Base-by-base conservation (phyloP, 1,140 invertebrate genomes). In the Trichonephila inaurata region DNA sequence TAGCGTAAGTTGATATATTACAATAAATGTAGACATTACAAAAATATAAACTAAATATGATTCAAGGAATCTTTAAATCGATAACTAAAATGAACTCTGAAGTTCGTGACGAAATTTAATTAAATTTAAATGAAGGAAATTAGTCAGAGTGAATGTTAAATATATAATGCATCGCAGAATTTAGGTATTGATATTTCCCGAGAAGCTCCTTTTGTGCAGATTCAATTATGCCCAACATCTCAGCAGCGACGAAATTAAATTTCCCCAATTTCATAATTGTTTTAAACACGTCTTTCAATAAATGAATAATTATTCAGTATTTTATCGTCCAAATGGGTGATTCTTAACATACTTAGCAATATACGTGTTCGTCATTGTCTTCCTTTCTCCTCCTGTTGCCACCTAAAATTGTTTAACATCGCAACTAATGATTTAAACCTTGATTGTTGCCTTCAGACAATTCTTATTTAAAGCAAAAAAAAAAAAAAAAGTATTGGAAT, bases 261-360 rank as follows among this genome's bases (percentile, higher is more conserved):
- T 77, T 77, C 72, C 72, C 33, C 16, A 77, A 77, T 77, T 77
- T 77, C 72, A 77, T 77, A 77, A 77, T 77, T 77, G 72, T 77
- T 77, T 77, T 33, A 77, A 40, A 77, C 72, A 77, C 28, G 6
- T 77, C 72, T 40, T 77, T 18, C 72, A 18, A 77, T 77, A 33
- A 33, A 33, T 77, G 72, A 28, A 77, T 77, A 77, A 77, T 77
- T 40, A 77, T 40, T 28, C 28, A 33, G 40, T 40, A 77, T 40
- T 77, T 19, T 14, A 77, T 77, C 24, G 33, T 16, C 18, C 16
- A 16, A 18, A 77, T 28, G 24, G 16, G 72, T 33, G 28, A 40
- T 18, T 77, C 33, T 33, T 77, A 77, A 77, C 18, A 28, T 33
- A 77, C 28, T 77, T 77, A 77, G 28, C 14, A 1, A 51, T 51